Evolutionary conservation across 2,113 vertebrate species (phyloP), one percentile per base, ranked within the genome.

Genomic region (Apistogramma diplotaenia): DNA sequence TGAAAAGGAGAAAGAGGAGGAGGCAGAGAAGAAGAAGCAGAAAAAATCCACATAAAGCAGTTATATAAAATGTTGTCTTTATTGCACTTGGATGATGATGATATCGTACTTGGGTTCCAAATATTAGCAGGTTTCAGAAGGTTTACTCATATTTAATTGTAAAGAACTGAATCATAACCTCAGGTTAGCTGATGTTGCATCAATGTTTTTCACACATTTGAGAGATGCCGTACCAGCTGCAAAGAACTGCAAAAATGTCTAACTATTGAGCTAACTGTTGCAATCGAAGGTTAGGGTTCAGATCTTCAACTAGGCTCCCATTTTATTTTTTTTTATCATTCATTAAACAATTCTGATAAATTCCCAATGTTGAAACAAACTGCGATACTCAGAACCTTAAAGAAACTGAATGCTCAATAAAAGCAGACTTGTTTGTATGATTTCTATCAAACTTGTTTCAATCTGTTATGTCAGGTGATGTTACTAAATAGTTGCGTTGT

Each of bases 11-110:
- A 96, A 96, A 76, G 96, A 97, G 76, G 86, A 96, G 88, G 95
- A 94, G 84, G 93, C 93, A 62, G 96, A 95, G 86, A 96, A 96
- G 93, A 96, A 96, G 83, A 95, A 95, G 75, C 94, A 95, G 87
- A 97, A 96, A 88, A 96, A 96, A 79, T 82, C 95, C 73, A 92
- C 93, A 85, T 94, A 84, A 94, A 86, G 60, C 75, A 53, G 55
- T 84, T 82, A 61, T 29, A 70, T 27, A 1, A 23, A 60, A 23
- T 35, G 51, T 85, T 71, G 78, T 84, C 53, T 61, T 89, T 67
- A 76, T 90, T 92, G 88, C 84, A 92, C 85, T 91, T 90, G 81
- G 78, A 82, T 67, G 27, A 79, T 72, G 61, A 82, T 72, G 62
- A 75, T 61, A 86, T 37, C 43, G 51, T 87, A 81, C 81, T 85